Percentiles rank a stretch among this genome's conserved stretches.
These are phyloP conservation scores for Leptopilina drosophilae DNA, from an alignment of 2,888 invertebrate genomes.

Conservation along the genomic window DNA sequence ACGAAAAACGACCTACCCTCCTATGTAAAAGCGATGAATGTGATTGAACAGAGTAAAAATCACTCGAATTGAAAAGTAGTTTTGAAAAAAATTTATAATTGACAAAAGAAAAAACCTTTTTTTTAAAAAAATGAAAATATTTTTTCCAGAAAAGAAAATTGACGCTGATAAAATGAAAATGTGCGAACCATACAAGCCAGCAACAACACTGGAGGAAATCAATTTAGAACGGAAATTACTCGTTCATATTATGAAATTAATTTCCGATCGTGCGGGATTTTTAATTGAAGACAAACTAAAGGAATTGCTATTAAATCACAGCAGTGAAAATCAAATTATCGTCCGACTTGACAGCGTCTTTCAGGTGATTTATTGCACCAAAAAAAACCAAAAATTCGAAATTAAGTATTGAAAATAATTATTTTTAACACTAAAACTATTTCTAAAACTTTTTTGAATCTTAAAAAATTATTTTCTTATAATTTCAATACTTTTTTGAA, in stretches of 20 bases:
- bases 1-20: conserved; percentile 77
- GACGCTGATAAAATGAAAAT: conserved; percentile 58
- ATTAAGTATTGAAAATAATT: not conserved
- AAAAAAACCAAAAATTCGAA: conserved; percentile 53
- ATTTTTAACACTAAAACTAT: too few relatives aligned
- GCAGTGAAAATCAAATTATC: conserved; percentile 81
- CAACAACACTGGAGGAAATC: conserved; percentile 59
- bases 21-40: conserved; percentile 69
- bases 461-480: too few relatives aligned
- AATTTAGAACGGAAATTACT: conserved; percentile 75
- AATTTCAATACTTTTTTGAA: too few relatives aligned
- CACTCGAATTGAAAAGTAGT: not conserved
- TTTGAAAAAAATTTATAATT: conserved; percentile 10
- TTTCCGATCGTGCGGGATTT: conserved; percentile 86
- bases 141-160: conserved; percentile 63
- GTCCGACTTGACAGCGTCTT: conserved; percentile 88
- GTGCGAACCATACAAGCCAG: conserved; percentile 55
- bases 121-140: too few relatives aligned
- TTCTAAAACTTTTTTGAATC: not conserved
- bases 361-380: conserved; percentile 76
- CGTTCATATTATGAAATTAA: conserved; percentile 82
- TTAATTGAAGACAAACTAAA: conserved; percentile 85
- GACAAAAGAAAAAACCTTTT: too few relatives aligned
- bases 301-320: conserved; percentile 79
- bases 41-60: conserved; percentile 63